Evolutionary conservation across 2,113 vertebrate species (phyloP), one percentile per base, ranked within the genome.

Genomic region (Spermophilus dauricus): DNA sequence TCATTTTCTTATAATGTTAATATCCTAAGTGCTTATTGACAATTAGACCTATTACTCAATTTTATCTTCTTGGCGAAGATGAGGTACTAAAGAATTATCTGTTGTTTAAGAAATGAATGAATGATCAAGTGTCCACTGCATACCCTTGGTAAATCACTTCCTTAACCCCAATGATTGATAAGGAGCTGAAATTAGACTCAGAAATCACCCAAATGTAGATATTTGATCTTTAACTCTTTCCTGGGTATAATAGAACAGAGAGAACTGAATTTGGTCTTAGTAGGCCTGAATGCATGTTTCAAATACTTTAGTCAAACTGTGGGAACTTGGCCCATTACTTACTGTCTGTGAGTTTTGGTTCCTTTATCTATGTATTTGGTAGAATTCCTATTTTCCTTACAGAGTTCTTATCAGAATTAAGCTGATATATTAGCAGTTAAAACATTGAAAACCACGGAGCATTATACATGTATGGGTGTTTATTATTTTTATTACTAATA

Each of bases 11-110:
- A 17, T 82, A 20, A 86, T 72, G 12, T 94, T 63, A 93, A 63
- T 53, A n/a, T 8, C 24, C 34, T 73, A 63, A 73, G 69, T 58
- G 11, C 8, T 83, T 75, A 90, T 42, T 8, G 72, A 39, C 20
- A 65, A 22, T 77, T 92, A 75, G 51, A 56, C 24, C 28, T 94
- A 63, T 18, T 37, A 78, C 9, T 24, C 56, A 61, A 89, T 89
- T 96, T 86, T 86, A 82, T 83, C 65, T 81, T 34, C n/a, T 92
- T 95, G 45, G 34, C 18, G 82, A 91, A 63, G 75, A 75, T 85
- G 58, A 91, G 63, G 67, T 4, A 20, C 86, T 86, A 48, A 95
- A 51, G 12, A 48, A 77, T 45, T 80, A 34, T 94, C 91, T 91
- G 24, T 80, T 77, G 69, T 17, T 53, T 88, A 86, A 96, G n/a